Evolutionary conservation across 2,113 vertebrate species (phyloP), one percentile per base, ranked within the genome.

Genomic region (Sakesphorus luctuosus): DNA sequence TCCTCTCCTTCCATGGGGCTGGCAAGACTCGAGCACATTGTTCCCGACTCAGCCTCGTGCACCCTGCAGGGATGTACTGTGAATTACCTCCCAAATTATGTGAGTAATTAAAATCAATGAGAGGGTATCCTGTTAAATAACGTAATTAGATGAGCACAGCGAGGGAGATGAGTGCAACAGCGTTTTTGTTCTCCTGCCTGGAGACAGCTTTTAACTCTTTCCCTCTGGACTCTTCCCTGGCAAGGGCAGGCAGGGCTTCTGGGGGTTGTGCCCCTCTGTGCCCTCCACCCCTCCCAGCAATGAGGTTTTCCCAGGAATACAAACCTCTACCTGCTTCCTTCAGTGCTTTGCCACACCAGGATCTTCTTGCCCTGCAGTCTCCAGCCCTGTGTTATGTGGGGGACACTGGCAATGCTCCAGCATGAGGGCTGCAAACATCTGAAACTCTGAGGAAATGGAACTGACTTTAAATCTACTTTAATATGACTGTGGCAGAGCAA

Each of bases 41-140:
- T 82, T 93, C 87, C 91, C 88, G 10, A 2, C 81, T 84, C 80
- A 47, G 90, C 9, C 87, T 65, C 80, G 0, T 36, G 77, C 83
- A 9, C 92, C 93, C 94, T 94, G 95, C 95, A 89, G 95, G 89
- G 92, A 87, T 80, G 78, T 33, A 3, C 93, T 56, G 72, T 9
- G 91, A 95, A 95, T 96, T 91, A 53, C 88, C 89, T 95, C 90
- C 95, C 91, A 87, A 96, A 96, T 95, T 76, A 96, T 83, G 81
- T 68, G 72, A 89, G 96, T 95, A 97, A 95, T 96, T 97, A 97
- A 96, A 96, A 95, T 90, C 94, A 96, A 87, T 92, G 93, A 89
- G 94, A 95, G 95, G 84, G 85, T 93, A 92, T 93, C 95, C 88
- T 93, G 95, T 97, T 96, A 96, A 96, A 93, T 84, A 95, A 89